Evolutionary conservation across 1,140 invertebrate species (phyloP).

Genomic region (Brachionus plicatilis): DNA sequence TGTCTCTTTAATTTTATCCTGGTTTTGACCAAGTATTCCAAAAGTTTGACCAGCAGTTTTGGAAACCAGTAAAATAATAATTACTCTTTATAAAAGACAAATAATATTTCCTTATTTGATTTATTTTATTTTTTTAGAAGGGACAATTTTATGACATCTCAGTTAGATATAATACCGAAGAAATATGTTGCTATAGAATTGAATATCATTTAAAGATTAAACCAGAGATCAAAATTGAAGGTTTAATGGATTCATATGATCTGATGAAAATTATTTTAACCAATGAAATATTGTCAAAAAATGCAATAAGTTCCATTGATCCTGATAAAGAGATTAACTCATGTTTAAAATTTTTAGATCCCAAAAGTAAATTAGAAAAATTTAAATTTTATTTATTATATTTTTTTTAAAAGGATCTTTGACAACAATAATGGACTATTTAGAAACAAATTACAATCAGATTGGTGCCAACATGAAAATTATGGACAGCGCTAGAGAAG

Average conservation of each 20-base stretch:
- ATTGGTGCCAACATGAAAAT: not conserved
- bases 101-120: not conserved
- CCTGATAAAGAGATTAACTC: not conserved
- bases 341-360: not conserved
- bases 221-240: slow-evolving; percentile 18
- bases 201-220: not conserved
- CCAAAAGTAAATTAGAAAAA: not conserved
- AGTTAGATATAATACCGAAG: not conserved
- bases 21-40: too few relatives aligned
- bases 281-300: not conserved
- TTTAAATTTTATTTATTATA: not conserved
- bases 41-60: too few relatives aligned
- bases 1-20: too few relatives aligned
- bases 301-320: not conserved
- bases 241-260: not conserved
- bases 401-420: not conserved
- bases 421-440: not conserved
- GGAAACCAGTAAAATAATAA: not conserved
- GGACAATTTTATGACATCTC: not conserved
- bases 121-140: not conserved
- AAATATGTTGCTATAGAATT: slow-evolving; percentile 1
- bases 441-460: not conserved
- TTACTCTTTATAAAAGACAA: not conserved
- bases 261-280: not conserved
- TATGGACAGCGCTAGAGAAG: not conserved